Conservation (phyloP, 1,140 invertebrate genomes). For the Drosophila ohnishii region DNA sequence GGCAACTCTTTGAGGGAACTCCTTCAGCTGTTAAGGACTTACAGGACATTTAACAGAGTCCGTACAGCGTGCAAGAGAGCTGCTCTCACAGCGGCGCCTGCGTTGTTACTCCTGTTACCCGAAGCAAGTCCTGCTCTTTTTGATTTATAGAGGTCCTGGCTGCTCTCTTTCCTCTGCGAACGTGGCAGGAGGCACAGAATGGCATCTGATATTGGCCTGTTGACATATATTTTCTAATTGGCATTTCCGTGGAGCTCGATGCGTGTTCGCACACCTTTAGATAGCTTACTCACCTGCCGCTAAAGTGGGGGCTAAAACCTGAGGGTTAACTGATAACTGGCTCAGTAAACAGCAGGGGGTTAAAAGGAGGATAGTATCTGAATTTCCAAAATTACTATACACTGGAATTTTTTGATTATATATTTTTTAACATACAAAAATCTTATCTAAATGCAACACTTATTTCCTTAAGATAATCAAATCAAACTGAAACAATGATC, state of each 20-base stretch:
- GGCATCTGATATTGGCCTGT: slow-evolving; percentile 61
- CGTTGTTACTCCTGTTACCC: slow-evolving; percentile 23
- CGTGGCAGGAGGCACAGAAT: slow-evolving; percentile 3
- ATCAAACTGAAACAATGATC: background rate
- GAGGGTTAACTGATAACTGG: background rate
- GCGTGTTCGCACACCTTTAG: slow-evolving; percentile 18
- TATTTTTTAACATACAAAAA: background rate
- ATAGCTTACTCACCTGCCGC: background rate
- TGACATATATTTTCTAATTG: slow-evolving; percentile 79
- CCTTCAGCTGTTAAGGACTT: background rate
- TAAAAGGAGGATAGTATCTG: too few relatives aligned
- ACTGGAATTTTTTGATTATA: background rate
- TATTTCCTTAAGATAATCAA: background rate
- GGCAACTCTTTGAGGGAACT: slow-evolving; percentile 33
- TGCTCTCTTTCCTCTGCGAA: slow-evolving; percentile 17
- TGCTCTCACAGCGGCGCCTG: slow-evolving; percentile 25
- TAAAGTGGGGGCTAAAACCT: background rate
- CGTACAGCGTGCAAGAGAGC: slow-evolving; percentile 11
- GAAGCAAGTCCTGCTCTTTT: slow-evolving; percentile 19
- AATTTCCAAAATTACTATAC: background rate
- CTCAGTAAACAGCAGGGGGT: background rate
- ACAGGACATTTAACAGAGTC: slow-evolving; percentile 21
- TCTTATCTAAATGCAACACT: background rate
- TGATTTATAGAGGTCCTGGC: slow-evolving; percentile 31
- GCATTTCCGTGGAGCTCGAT: slow-evolving; percentile 59